Conservation (phyloP, 2,888 invertebrate genomes). For the Dicyrtoma fusca region DNA sequence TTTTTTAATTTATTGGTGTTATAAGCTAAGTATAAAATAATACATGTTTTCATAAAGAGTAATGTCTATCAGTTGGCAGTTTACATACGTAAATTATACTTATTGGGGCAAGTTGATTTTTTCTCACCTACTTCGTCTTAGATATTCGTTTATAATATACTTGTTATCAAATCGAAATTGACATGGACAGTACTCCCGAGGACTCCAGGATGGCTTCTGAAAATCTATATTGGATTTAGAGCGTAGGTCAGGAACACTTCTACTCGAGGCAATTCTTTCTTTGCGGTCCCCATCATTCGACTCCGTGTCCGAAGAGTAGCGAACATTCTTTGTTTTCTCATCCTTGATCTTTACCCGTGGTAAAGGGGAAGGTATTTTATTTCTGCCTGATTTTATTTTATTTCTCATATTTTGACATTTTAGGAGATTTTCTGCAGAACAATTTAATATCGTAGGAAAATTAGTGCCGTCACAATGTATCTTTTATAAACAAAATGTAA, state of each 20-base stretch:
- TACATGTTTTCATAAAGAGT: background rate
- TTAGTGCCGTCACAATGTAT: too few species aligned
- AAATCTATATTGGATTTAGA: conserved; percentile 49
- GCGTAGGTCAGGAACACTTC: conserved; percentile 43
- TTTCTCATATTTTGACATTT: conserved; percentile 56
- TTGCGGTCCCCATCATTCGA: conserved; percentile 13
- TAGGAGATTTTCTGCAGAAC: conserved; percentile 54
- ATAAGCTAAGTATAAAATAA: conserved; percentile 6
- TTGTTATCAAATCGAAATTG: conserved; percentile 48
- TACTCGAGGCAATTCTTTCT: conserved; percentile 34
- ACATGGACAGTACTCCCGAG: conserved; percentile 51
- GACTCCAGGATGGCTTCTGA: conserved; percentile 46
- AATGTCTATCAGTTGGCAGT: too few species aligned
- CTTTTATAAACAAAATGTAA: too few species aligned
- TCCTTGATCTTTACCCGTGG: background rate
- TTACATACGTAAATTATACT: too few species aligned
- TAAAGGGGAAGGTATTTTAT: conserved; percentile 10
- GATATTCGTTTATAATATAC: conserved; percentile 46
- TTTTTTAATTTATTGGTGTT: background rate
- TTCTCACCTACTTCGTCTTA: conserved; percentile 42
- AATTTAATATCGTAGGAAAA: background rate
- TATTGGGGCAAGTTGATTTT: conserved; percentile 10
- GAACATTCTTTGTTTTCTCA: conserved; percentile 20
- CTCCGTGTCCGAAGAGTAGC: conserved; percentile 38
- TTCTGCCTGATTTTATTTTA: conserved; percentile 37